phyloP scores from a whole-genome alignment of 1,140 invertebrate species.

The Drosophila bipectinata region DNA sequence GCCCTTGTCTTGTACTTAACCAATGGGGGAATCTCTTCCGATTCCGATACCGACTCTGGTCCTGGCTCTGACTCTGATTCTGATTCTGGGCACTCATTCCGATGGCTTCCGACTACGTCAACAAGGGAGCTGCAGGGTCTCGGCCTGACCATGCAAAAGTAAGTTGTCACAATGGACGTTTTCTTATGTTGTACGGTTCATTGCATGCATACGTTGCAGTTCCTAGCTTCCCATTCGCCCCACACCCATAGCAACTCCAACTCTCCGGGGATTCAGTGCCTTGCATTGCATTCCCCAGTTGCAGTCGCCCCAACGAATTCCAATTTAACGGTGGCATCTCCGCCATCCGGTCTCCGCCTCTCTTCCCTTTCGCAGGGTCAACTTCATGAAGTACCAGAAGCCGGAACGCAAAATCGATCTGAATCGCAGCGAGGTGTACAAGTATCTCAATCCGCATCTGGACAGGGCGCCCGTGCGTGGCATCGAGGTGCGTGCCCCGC shows the following conservation, averaged over 20 bases:
- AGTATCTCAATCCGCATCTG: slow-evolving; percentile 88
- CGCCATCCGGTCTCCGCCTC: slow-evolving; percentile 9
- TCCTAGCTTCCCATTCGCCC: slow-evolving; percentile 3
- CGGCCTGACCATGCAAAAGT: slow-evolving; percentile 70
- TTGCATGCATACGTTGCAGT: slow-evolving; percentile 34
- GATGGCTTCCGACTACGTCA: slow-evolving; percentile 32
- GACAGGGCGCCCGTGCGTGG: slow-evolving; percentile 87
- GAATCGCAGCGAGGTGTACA: slow-evolving; percentile 89
- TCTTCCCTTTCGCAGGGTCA: slow-evolving; percentile 86
- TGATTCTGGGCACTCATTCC: background rate
- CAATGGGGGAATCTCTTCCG: slow-evolving; percentile 45
- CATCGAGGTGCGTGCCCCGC: slow-evolving; percentile 87
- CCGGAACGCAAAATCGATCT: slow-evolving; percentile 88
- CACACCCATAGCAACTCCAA: background rate
- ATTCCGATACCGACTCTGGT: slow-evolving; percentile 11
- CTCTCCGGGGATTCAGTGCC: slow-evolving; percentile 10
- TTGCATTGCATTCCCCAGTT: slow-evolving; percentile 23
- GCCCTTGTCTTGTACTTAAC: slow-evolving; percentile 75
- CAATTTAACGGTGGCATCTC: slow-evolving; percentile 36
- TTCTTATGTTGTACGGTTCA: slow-evolving; percentile 46
- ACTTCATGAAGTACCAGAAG: slow-evolving; percentile 92
- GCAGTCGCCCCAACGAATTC: slow-evolving; percentile 9
- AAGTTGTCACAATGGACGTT: slow-evolving; percentile 67
- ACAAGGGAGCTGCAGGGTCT: slow-evolving; percentile 71
- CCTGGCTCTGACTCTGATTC: background rate